Evolutionary conservation across 2,888 invertebrate species (phyloP), one percentile per base, ranked within the genome.

Genomic region (Tiliacea aurago): DNA sequence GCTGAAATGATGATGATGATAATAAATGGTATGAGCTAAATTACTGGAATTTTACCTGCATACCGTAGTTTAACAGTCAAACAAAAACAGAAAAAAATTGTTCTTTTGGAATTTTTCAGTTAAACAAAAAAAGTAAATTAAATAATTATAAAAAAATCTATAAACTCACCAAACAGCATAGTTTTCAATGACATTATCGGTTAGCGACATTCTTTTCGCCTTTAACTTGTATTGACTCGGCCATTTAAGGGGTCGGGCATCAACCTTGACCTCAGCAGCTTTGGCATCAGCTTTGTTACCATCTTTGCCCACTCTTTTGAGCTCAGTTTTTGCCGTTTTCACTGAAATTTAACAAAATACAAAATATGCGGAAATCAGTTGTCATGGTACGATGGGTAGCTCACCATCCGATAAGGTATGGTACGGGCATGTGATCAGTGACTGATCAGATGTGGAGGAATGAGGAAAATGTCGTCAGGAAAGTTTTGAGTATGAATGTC

Each of bases 161-260:
- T 28, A 1, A 7, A 53, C 84, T 77, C 75, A 94, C 95, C 95
- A 95, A 72, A 88, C 83, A 55, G 87, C 76, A 28, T 90, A 87
- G 28, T 92, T 81, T 86, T 94, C 93, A 4, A 92, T 76, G 59
- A 92, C 84, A 20, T 91, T 90, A n/a, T 91, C 87, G 10, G 89
- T 89, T 0, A 95, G 82, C 0, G 91, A 91, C 49, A 90, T 79
- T 73, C 90, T 91, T 5, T 76, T 86, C 6, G 90, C 92, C 74
- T 91, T 87, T 0, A 93, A 76, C 4, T 83, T 76, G 67, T 90
- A 94, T 61, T 87, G 85, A 0, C 71, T 76, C 0, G 92, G 90
- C 94, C 93, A 95, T 85, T 84, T 58, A 4, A 94, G 61, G 2
- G 10, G 10, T 11, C 13, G 6, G 15, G 6, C 28, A 6, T n/a